Percentiles rank a stretch among this genome's conserved stretches.
phyloP scores from a whole-genome alignment of 92 coral and sea anemone genomes.

The Anthopleura xanthogrammica region DNA sequence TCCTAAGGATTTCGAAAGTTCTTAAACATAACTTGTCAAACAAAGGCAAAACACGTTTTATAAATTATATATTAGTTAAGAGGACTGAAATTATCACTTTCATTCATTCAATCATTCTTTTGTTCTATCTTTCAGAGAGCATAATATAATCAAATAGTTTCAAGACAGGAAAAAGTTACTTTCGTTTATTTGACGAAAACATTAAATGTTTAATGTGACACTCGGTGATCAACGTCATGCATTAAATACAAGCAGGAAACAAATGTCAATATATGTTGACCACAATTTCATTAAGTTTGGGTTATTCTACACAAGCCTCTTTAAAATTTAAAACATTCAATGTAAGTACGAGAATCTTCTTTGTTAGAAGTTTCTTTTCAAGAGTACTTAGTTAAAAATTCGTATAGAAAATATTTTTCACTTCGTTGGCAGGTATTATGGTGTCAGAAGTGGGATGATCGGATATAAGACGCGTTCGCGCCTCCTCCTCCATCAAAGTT shows the following conservation, averaged over 20 bases:
- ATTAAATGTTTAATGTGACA: not conserved
- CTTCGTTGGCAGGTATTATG: slow-evolving; percentile 2
- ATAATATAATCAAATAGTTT: not conserved
- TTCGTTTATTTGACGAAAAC: not conserved
- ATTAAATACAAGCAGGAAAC: slow-evolving; percentile 4
- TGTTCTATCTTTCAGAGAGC: not conserved
- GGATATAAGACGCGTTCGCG: not conserved
- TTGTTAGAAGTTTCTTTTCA: not conserved
- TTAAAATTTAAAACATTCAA: not conserved
- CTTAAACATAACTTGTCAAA: not conserved
- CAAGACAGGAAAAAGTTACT: not conserved
- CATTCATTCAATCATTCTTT: not conserved
- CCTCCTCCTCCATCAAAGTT: not conserved
- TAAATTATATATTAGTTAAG: no score
- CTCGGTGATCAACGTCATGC: not conserved
- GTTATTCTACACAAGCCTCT: not conserved
- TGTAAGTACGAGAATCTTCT: not conserved
- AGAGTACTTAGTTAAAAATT: slow-evolving; percentile 5
- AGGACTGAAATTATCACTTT: no score
- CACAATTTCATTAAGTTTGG: not conserved
- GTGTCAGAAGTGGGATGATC: slow-evolving; percentile 22
- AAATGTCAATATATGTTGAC: not conserved
- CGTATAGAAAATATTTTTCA: not conserved
- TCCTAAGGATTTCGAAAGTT: not conserved
- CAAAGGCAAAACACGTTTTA: no score